Evolutionary conservation across 2,888 invertebrate genomes (phyloP).

Genomic region (Rhimphoctona megacephalus): DNA sequence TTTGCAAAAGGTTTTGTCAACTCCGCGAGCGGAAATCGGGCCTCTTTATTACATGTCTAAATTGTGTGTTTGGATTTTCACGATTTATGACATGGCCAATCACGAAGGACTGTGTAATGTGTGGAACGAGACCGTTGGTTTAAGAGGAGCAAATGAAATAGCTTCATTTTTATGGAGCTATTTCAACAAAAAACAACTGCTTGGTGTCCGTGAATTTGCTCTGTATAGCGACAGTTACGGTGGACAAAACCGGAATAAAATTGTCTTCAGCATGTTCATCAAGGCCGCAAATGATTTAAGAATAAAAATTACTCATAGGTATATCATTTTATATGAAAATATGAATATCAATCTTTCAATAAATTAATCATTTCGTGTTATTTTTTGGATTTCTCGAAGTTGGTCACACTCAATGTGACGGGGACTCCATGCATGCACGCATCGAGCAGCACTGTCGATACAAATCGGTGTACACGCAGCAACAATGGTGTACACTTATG

Average conservation of each 20-base stretch:
- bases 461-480: conserved; percentile 23
- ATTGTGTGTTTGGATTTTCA: conserved; percentile 64
- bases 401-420: conserved; percentile 44
- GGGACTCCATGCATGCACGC: conserved; percentile 38
- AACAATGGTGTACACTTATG: conserved; percentile 32
- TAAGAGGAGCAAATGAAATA: conserved; percentile 63
- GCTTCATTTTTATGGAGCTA: conserved; percentile 47
- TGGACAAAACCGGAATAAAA: conserved; percentile 57
- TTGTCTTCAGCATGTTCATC: conserved; percentile 58
- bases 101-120: conserved; percentile 53
- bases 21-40: conserved; percentile 58
- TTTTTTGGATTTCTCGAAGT: conserved; percentile 31
- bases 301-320: conserved; percentile 48
- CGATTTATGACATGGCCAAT: conserved; percentile 58
- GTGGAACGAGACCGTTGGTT: conserved; percentile 65
- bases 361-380: neutral
- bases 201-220: conserved; percentile 34
- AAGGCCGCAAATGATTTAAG: conserved; percentile 45
- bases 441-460: conserved; percentile 37
- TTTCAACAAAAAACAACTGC: conserved; percentile 16
- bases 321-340: neutral
- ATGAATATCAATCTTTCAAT: neutral
- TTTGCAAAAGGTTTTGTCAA: conserved; percentile 60
- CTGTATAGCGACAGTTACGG: conserved; percentile 45
- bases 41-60: conserved; percentile 63